Percentiles rank a stretch among this genome's conserved stretches.
phyloP scores from a whole-genome alignment of 2,113 vertebrate species.

The Ceyx margarethae region DNA sequence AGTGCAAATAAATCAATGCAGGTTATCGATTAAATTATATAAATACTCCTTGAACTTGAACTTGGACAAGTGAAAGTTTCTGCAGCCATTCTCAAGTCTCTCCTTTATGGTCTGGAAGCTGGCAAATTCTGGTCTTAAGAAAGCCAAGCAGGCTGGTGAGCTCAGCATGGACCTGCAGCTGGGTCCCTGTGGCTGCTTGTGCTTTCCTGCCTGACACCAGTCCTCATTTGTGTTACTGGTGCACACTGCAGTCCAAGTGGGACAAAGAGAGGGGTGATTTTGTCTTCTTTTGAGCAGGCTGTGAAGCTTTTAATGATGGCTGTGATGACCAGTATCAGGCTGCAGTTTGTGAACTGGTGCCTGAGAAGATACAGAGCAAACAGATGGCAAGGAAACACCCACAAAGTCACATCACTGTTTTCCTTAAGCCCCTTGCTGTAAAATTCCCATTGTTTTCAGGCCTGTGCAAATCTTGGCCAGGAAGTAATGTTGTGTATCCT shows the following conservation, averaged over 20 bases:
- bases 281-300: not conserved
- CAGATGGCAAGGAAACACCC: not conserved
- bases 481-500: accelerated
- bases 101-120: not conserved
- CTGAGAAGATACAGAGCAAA: not conserved
- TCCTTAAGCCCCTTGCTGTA: not conserved
- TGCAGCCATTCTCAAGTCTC: not conserved
- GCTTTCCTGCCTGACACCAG: accelerated
- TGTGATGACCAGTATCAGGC: not conserved
- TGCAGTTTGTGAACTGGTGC: not conserved
- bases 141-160: not conserved
- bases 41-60: slow-evolving; percentile 9
- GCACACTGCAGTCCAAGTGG: not conserved
- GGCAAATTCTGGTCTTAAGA: not conserved
- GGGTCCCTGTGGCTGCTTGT: accelerated
- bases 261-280: not conserved
- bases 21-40: not conserved
- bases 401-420: not conserved
- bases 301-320: not conserved
- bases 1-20: slow-evolving; percentile 35
- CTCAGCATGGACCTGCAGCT: not conserved
- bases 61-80: not conserved
- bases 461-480: not conserved
- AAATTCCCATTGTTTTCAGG: not conserved
- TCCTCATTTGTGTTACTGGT: accelerated